phyloP scores from a whole-genome alignment of 2,113 vertebrate genomes.

The Percina caprodes region DNA sequence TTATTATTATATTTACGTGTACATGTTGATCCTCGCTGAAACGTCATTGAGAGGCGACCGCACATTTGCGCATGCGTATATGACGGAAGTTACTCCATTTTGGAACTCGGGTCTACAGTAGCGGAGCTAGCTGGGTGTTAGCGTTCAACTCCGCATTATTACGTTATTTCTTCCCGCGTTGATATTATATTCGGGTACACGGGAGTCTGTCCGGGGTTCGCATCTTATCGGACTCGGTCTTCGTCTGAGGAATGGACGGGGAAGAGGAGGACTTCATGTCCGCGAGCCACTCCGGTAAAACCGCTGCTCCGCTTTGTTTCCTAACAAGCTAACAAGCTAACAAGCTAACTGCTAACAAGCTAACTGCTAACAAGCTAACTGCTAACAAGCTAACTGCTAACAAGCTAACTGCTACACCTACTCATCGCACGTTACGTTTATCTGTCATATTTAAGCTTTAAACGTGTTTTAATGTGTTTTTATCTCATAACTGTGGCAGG shows the following conservation, averaged over 20 bases:
- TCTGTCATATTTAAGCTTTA: not conserved
- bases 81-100: slow-evolving; percentile 63
- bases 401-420: too few relatives aligned
- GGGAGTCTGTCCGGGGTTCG: fast-evolving
- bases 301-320: slow-evolving; percentile 43
- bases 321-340: not conserved
- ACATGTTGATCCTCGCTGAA: too few relatives aligned
- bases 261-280: slow-evolving; percentile 82
- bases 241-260: slow-evolving; percentile 76
- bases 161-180: not conserved
- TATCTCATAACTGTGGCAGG: too few relatives aligned
- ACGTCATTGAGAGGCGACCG: slow-evolving; percentile 49
- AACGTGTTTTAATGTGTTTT: not conserved
- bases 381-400: too few relatives aligned
- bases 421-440: too few relatives aligned
- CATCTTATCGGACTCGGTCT: not conserved
- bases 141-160: not conserved
- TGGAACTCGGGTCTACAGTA: slow-evolving; percentile 22
- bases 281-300: slow-evolving; percentile 76
- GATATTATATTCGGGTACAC: too few relatives aligned
- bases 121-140: slow-evolving; percentile 16
- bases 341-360: too few relatives aligned
- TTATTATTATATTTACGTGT: too few relatives aligned
- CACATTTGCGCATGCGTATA: slow-evolving; percentile 60
- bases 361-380: too few relatives aligned